phyloP scores from a whole-genome alignment of 2,797 vertebrate genomes.

The Lutra lutra region DNA sequence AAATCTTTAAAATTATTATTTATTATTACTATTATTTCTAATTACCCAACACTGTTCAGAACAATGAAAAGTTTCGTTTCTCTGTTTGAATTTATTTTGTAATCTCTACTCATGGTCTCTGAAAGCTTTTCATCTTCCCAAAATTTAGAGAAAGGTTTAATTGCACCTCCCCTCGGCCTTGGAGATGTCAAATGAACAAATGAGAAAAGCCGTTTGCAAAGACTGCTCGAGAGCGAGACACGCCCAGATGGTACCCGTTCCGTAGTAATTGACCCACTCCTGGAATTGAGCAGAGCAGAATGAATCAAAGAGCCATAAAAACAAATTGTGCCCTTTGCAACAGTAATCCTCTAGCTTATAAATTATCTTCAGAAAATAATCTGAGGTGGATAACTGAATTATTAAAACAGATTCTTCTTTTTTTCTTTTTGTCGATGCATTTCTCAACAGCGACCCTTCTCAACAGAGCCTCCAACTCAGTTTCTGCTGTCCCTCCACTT shows the following conservation, averaged over 20 bases:
- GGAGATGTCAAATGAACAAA: background rate
- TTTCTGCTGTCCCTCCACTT: background rate
- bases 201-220: background rate
- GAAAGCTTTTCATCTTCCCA: background rate
- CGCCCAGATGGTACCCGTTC: background rate
- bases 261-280: background rate
- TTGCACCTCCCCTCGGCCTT: background rate
- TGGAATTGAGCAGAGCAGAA: background rate
- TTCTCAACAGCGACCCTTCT: background rate
- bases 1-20: background rate
- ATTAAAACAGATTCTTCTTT: background rate
- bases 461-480: background rate
- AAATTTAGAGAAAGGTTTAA: background rate
- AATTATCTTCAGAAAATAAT: background rate
- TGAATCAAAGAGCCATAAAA: background rate
- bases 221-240: background rate
- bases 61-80: slow-evolving; percentile 6
- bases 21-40: background rate
- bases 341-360: background rate
- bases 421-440: background rate
- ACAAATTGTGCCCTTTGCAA: background rate
- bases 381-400: background rate
- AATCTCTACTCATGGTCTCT: background rate
- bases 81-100: background rate
- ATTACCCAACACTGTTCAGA: slow-evolving; percentile 9